A percentile compares a stretch with the other conserved stretches of the same genome.
phyloP scores from a whole-genome alignment of 2,797 vertebrate genomes.

The Urophycis tenuis region DNA sequence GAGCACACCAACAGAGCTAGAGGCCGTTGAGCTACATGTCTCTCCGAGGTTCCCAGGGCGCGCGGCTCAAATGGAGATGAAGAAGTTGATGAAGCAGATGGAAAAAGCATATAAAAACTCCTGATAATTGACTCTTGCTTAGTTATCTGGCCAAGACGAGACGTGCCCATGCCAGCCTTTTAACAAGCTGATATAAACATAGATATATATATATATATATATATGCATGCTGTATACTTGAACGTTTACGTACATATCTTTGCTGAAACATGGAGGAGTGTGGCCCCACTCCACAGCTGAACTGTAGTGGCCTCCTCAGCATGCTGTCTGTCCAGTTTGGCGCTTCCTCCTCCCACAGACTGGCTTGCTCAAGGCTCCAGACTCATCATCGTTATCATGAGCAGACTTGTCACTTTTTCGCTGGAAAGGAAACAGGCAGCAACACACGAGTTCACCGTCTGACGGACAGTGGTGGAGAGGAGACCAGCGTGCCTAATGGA shows the following conservation, averaged over 20 bases:
- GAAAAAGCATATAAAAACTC: not conserved
- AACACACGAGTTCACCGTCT: not conserved
- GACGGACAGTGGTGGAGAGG: not conserved
- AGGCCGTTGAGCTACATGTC: not conserved
- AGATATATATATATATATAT: not conserved
- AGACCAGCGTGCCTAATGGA: conserved; percentile 17
- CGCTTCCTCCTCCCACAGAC: not conserved
- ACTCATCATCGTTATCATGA: not conserved
- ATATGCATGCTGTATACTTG: not conserved
- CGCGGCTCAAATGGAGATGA: not conserved
- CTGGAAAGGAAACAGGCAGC: not conserved
- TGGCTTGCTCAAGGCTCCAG: not conserved
- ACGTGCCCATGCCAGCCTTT: too few relatives aligned
- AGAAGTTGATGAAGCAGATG: not conserved
- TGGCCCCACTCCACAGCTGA: not conserved
- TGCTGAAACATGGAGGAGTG: too few relatives aligned
- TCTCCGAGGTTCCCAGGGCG: not conserved
- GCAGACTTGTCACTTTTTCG: not conserved
- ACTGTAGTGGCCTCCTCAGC: not conserved
- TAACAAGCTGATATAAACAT: not conserved
- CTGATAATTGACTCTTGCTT: too few relatives aligned
- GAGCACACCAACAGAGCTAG: not conserved
- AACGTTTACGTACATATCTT: not conserved
- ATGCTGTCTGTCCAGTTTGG: not conserved
- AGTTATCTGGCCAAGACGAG: too few relatives aligned